phyloP scores from a whole-genome alignment of 2,888 invertebrate species.

The Reticulitermes lucifugus region DNA sequence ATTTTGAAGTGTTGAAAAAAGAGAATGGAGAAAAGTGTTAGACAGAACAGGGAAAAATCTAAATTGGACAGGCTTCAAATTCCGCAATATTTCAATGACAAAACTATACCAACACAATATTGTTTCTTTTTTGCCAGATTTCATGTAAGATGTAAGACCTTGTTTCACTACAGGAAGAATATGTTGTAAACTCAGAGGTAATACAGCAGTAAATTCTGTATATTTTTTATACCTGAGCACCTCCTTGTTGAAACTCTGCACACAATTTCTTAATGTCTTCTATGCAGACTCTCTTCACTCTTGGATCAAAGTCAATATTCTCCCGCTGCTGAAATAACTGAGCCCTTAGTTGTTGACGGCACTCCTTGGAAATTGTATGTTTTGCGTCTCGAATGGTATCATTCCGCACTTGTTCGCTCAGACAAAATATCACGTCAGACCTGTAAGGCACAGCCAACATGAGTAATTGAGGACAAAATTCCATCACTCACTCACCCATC shows the following conservation, averaged over 20 bases:
- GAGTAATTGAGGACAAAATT: too few relatives aligned
- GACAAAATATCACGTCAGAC: constrained; percentile 82
- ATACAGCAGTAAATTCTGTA: constrained; percentile 12
- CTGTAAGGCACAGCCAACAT: constrained; percentile 55
- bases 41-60: too few relatives aligned
- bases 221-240: constrained; percentile 65
- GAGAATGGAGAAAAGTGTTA: too few relatives aligned
- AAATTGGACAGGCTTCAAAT: too few relatives aligned
- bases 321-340: constrained; percentile 94
- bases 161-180: too few relatives aligned
- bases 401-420: constrained; percentile 91
- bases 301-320: constrained; percentile 86
- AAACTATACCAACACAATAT: too few relatives aligned
- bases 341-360: constrained; percentile 89
- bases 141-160: too few relatives aligned
- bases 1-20: too few relatives aligned
- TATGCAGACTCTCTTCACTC: constrained; percentile 84
- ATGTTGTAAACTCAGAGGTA: too few relatives aligned
- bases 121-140: too few relatives aligned
- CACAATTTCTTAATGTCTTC: constrained; percentile 83
- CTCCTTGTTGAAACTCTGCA: constrained; percentile 74
- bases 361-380: constrained; percentile 87
- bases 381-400: constrained; percentile 82
- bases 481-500: too few relatives aligned
- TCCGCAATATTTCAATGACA: too few relatives aligned